Base-by-base conservation (phyloP, 2,113 vertebrate species). In the Stigmatopora argus region DNA sequence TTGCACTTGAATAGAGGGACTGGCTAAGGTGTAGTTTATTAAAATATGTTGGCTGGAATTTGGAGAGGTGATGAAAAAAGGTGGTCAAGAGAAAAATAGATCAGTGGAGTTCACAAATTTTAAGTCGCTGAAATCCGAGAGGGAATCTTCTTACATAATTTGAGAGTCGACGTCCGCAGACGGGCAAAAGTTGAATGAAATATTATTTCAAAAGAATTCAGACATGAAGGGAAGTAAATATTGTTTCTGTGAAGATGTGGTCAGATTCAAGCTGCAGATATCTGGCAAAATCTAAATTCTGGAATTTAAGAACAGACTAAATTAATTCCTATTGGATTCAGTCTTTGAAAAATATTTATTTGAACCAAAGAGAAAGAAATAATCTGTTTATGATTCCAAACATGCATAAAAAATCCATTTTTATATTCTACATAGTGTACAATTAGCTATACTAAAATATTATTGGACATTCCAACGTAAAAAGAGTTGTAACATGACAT, bases 101-200 rank as follows among this genome's bases (percentile, higher is more conserved):
- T 61, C 72, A 57, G 52, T n/a, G 71, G 83, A 73, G 48, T 14
- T 38, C 65, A 73, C 68, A 82, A 71, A 79, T 85, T 77, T 81
- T 77, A 69, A 63, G 64, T 59, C 56, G 48, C 59, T 76, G 47
- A 61, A 38, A 71, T 51, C 51, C 60, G 67, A 64, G 38, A 74
- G 14, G 46, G 21, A 8, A 17, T 58, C 26, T 52, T 23, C 46
- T 75, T 64, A 69, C 41, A 62, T 60, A 67, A 69, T 52, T 19
- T 12, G 4, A 1, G 5, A 31, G 52, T 11, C 12, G 10, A 55
- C 0, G 13, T 38, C 35, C 7, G 23, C 10, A 55, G 21, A 12
- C 14, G 19, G 52, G 19, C 52, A 53, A 3, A 53, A 53, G 52
- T 23, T 53, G 52, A 53, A 23, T 23, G 11, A 12, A 52, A 52